A percentile compares a stretch with the other conserved stretches of the same genome.
These are phyloP conservation scores for Steinernema khuongi DNA, from an alignment of 1,140 invertebrate genomes.

Conservation along the genomic window DNA sequence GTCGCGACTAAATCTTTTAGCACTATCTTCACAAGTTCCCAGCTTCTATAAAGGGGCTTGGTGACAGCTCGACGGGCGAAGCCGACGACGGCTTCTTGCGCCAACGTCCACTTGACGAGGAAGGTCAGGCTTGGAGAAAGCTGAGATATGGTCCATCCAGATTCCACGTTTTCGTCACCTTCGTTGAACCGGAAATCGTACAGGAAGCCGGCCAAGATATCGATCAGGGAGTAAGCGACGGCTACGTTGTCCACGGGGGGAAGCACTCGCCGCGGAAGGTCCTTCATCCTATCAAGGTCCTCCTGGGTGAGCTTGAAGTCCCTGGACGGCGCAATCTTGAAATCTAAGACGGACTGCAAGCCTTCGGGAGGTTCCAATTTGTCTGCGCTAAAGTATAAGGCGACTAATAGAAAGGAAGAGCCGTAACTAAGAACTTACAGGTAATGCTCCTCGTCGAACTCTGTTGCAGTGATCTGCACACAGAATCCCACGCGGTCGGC, in stretches of 20 bases:
- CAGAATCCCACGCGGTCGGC: not conserved
- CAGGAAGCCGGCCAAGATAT: not conserved
- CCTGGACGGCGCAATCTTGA: not conserved
- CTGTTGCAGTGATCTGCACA: not conserved
- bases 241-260: not conserved
- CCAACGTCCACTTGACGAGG: not conserved
- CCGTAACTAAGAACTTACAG: not conserved
- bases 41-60: not conserved
- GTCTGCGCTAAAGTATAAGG: not conserved
- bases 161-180: not conserved
- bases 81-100: not conserved
- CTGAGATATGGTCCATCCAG: not conserved
- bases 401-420: not conserved
- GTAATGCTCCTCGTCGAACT: not conserved
- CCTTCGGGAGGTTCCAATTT: not conserved
- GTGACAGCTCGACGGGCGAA: not conserved
- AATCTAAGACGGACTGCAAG: not conserved
- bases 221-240: not conserved
- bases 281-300: not conserved
- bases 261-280: not conserved
- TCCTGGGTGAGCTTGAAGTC: not conserved
- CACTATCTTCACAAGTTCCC: not conserved
- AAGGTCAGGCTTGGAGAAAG: not conserved
- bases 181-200: constrained; percentile 4
- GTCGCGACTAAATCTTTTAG: not conserved